Conservation (phyloP, 2,888 invertebrate species). For the Acronicta psi region DNA sequence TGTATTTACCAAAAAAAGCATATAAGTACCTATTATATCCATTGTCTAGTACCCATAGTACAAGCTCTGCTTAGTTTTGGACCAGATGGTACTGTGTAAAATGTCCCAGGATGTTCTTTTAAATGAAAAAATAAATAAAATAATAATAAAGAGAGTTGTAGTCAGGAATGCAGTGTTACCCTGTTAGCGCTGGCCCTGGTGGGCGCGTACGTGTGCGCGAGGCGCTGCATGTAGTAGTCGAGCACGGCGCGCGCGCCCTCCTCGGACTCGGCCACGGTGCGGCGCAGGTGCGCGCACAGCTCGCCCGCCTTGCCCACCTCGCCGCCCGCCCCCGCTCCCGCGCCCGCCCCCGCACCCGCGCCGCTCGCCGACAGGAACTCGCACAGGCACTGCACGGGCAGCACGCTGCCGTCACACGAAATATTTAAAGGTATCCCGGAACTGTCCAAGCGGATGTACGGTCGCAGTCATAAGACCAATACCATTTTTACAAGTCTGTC, state of each 20-base stretch:
- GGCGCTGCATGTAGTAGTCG: constrained; percentile 95
- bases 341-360: constrained; percentile 63
- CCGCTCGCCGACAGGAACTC: constrained; percentile 94
- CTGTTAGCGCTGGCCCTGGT: constrained; percentile 94
- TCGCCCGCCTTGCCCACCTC: constrained; percentile 90
- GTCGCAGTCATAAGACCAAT: no score
- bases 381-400: constrained; percentile 99
- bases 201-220: constrained; percentile 94
- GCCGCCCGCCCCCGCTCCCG: constrained; percentile 73
- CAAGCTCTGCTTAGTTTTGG: no score
- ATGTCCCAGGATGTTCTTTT: no score
- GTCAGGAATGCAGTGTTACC: constrained; percentile 91
- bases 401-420: constrained; percentile 91
- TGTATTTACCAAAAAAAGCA: no score
- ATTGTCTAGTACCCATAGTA: no score
- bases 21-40: no score
- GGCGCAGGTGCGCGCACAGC: constrained; percentile 89
- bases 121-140: no score
- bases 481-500: no score
- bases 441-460: no score
- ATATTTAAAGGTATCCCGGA: no score
- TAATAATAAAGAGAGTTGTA: no score
- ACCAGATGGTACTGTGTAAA: no score
- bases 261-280: constrained; percentile 84
- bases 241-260: constrained; percentile 94